Percentiles rank a stretch among this genome's conserved stretches.
phyloP scores from a whole-genome alignment of 2,797 vertebrate species.

The Apogon talboti region DNA sequence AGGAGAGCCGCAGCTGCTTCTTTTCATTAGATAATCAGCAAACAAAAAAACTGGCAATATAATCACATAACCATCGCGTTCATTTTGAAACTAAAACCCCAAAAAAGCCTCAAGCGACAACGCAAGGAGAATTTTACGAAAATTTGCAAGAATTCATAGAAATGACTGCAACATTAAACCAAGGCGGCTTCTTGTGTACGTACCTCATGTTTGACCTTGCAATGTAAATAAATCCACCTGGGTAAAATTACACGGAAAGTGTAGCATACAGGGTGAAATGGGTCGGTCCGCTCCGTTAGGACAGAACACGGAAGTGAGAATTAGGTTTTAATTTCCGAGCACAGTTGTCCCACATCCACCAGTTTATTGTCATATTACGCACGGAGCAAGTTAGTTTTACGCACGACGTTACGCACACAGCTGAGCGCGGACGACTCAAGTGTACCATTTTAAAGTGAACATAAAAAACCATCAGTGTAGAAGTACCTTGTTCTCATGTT shows the following conservation, averaged over 20 bases:
- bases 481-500: not conserved
- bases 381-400: slow-evolving; percentile 35
- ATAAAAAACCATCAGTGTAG: not conserved
- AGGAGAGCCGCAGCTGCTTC: slow-evolving; percentile 1
- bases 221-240: slow-evolving; percentile 15
- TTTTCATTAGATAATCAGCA: not conserved
- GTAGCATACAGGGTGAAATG: not conserved
- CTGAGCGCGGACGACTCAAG: not conserved
- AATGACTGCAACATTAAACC: not conserved
- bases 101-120: not conserved
- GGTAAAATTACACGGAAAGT: not conserved
- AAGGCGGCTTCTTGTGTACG: slow-evolving; percentile 10
- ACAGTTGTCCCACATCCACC: not conserved
- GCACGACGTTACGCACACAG: slow-evolving; percentile 7
- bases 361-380: slow-evolving; percentile 28
- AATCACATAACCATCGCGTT: not conserved
- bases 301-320: slow-evolving; percentile 45
- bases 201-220: slow-evolving; percentile 41
- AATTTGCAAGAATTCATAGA: not conserved
- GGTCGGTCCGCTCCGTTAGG: not conserved
- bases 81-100: not conserved
- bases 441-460: not conserved
- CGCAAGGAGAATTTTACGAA: not conserved
- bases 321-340: slow-evolving; percentile 4
- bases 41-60: slow-evolving; percentile 2